phyloP scores from a whole-genome alignment of 2,888 invertebrate species.

The Epistrophella euchroma region DNA sequence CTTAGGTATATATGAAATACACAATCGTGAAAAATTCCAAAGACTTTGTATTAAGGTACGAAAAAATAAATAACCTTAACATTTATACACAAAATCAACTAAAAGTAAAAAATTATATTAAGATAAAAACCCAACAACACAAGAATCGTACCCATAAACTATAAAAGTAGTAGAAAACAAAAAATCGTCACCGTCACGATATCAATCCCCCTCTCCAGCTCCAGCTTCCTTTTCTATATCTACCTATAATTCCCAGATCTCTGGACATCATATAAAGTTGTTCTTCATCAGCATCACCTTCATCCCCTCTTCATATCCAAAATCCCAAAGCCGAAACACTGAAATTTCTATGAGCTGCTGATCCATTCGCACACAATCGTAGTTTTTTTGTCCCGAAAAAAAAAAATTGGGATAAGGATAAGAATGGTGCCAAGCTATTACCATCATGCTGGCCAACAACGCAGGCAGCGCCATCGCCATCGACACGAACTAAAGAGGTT shows the following conservation, averaged over 20 bases:
- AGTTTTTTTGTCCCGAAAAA: constrained; percentile 50
- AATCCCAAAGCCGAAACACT: constrained; percentile 62
- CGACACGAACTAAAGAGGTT: constrained; percentile 37
- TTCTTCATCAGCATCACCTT: constrained; percentile 26
- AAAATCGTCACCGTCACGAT: constrained; percentile 61
- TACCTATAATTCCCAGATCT: not conserved
- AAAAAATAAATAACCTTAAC: constrained; percentile 1
- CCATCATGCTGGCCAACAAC: constrained; percentile 31
- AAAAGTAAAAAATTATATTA: constrained; percentile 71
- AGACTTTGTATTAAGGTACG: constrained; percentile 37
- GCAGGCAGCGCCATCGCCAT: constrained; percentile 42
- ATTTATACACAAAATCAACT: constrained; percentile 54
- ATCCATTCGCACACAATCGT: constrained; percentile 71
- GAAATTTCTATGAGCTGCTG: constrained; percentile 59
- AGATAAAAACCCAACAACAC: constrained; percentile 70
- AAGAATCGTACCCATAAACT: constrained; percentile 48
- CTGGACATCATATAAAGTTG: constrained; percentile 56
- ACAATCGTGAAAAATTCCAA: constrained; percentile 67
- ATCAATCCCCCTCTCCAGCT: constrained; percentile 48
- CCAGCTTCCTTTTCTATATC: not conserved
- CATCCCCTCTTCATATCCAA: constrained; percentile 14
- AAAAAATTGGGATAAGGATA: constrained; percentile 55
- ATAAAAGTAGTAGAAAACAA: constrained; percentile 33
- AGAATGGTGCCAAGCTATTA: constrained; percentile 40
- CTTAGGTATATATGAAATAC: constrained; percentile 18